Evolutionary conservation across 2,797 vertebrate genomes (phyloP), one percentile per base, ranked within the genome.

Genomic region (Pseudochromis fuscus): DNA sequence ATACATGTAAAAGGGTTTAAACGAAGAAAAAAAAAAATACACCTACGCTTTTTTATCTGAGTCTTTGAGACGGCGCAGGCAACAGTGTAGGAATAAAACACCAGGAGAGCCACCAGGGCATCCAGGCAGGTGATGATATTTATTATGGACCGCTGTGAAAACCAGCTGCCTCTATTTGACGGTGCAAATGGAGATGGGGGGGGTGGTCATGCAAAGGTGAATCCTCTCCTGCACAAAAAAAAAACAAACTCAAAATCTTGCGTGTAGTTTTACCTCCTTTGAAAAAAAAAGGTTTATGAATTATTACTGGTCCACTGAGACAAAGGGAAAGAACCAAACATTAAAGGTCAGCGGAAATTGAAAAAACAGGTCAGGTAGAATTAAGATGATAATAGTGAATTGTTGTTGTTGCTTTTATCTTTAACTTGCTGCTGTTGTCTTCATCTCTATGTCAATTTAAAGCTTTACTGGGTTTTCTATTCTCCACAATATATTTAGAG

Each of bases 321-420:
- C 44, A 8, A 15, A 42, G 23, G 37, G n/a, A 50, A 48, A 21
- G 5, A 33, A 9, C n/a, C n/a, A 37, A 2, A 21, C 10, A 51
- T 61, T 62, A 63, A 69, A 76, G 80, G 77, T 88, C 67, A 82
- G 67, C n/a, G 48, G 66, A 82, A 88, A 84, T 85, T 9, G 62
- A 67, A 60, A 76, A 80, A 53, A 72, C 44, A 23, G 72, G 81
- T 91, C 72, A 23, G 42, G 19, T 21, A 12, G 42, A 23, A 45
- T 21, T 21, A 45, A 45, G 10, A 45, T 45, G 42, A 45, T 45
- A 21, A 12, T 23, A 45, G 42, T 5, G 42, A 21, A 12, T 45
- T 19, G 9, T 45, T 45, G 21, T 45, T 45, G 42, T 1, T 5
- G 4, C 42, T 4, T 45, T 45, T 23, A 4, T 45, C 42, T 45